Base-by-base conservation (phyloP, 2,888 invertebrate genomes). In the Spilarctia lutea region DNA sequence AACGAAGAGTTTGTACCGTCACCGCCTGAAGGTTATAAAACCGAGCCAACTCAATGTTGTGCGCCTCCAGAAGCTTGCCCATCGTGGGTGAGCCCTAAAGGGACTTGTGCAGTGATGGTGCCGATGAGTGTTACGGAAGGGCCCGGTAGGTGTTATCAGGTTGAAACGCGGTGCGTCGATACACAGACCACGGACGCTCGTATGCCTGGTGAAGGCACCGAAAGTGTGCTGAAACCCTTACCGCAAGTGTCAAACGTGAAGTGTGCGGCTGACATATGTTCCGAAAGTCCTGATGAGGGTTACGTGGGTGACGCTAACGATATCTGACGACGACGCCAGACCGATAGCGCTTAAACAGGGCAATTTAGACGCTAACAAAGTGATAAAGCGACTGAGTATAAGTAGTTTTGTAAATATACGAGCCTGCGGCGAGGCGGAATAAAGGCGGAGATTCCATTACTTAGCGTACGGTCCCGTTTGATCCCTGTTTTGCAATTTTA, bases 241-340 rank as follows among this genome's bases (percentile, higher is more conserved):
- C 94, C 94, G 10, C 94, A 95, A 90, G 93, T 94, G 81, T 93
- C 94, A 79, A 94, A 94, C 87, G 94, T 93, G 86, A 96, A 96
- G 88, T 94, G 94, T 87, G 96, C 94, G 82, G 92, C 92, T 83
- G 96, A 93, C 91, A 96, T 95, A 85, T 96, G 93, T 85, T 97
- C 98, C 30, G 98, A 98, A 88, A 98, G 98, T 92, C 98, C 98
- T 60, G 98, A 98, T 90, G 98, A 98, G 92, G 98, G 98, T 30
- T 98, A 98, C 91, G 98, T 98, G 73, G 98, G 98, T 63, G 98
- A 98, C 88, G 96, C 97, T 78, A 96, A 97, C 87, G 97, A 97
- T 89, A 97, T 97, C 94, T 97, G 97, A 97, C 97, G 96, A 89
- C 94, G 95, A 85, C 94, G 95, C 84, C 93, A 91, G 78, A 90